phyloP scores from a whole-genome alignment of 1,140 invertebrate species.

The Lordiphosa collinella region DNA sequence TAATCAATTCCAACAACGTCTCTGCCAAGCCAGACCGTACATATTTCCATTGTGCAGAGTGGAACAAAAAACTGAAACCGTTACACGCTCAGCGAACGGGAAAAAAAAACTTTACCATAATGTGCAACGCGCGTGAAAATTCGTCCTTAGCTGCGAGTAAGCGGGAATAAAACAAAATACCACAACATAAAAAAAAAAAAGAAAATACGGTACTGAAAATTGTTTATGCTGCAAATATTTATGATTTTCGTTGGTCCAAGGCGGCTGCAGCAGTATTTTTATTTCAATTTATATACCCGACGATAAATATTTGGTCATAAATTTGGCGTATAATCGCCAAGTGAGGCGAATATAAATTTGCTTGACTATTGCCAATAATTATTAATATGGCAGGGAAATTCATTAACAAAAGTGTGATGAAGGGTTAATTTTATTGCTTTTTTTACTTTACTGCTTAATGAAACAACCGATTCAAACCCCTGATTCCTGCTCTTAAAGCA shows the following conservation, averaged over 20 bases:
- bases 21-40: conserved; percentile 30
- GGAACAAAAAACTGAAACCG: conserved; percentile 58
- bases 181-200: conserved; percentile 7
- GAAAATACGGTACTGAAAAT: conserved; percentile 26
- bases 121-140: conserved; percentile 73
- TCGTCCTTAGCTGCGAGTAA: conserved; percentile 59
- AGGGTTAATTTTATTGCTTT: too few species aligned
- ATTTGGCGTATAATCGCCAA: conserved; percentile 54
- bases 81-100: conserved; percentile 61
- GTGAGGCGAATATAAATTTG: conserved; percentile 25
- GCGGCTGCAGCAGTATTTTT: conserved; percentile 38
- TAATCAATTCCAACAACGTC: conserved; percentile 67
- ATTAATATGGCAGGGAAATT: too few species aligned
- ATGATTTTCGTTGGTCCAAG: conserved; percentile 47
- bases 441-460: too few species aligned
- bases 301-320: conserved; percentile 71
- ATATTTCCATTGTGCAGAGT: conserved; percentile 68
- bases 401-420: too few species aligned
- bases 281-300: conserved; percentile 54
- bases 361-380: neutral
- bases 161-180: conserved; percentile 31
- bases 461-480: too few species aligned
- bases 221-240: conserved; percentile 73
- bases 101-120: conserved; percentile 43
- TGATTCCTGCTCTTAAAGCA: too few species aligned